phyloP scores from a whole-genome alignment of 1,140 invertebrate species.

The Chelonus insularis region DNA sequence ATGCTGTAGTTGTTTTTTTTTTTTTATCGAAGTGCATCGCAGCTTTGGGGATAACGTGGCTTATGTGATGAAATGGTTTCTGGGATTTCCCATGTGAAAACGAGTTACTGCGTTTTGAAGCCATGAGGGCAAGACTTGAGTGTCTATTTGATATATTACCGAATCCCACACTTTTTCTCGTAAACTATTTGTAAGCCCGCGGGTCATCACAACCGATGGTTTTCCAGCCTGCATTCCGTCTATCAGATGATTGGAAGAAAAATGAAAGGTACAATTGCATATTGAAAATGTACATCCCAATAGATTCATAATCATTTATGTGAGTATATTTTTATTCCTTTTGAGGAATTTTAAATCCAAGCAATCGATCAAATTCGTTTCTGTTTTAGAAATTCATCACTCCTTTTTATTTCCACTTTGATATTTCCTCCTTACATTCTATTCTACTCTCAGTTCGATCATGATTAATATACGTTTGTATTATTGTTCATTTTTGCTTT shows the following conservation, averaged over 20 bases:
- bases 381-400: no score
- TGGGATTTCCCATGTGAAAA: constrained; percentile 32
- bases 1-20: background rate
- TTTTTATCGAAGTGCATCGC: constrained; percentile 9
- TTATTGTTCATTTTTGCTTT: no score
- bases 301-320: no score
- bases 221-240: background rate
- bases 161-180: background rate
- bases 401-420: no score
- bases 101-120: constrained; percentile 27
- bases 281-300: no score
- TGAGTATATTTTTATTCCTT: no score
- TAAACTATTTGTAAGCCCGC: background rate
- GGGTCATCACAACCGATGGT: background rate
- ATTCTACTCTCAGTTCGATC: background rate
- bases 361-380: no score
- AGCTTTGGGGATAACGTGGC: constrained; percentile 3
- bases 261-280: no score
- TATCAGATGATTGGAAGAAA: no score
- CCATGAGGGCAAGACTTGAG: constrained; percentile 17
- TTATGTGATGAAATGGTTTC: constrained; percentile 31
- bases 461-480: background rate
- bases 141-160: constrained; percentile 28
- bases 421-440: background rate
- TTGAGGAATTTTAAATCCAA: no score